Base-by-base conservation (phyloP, 1,140 invertebrate genomes). In the Cyphomyrmex costatus region DNA sequence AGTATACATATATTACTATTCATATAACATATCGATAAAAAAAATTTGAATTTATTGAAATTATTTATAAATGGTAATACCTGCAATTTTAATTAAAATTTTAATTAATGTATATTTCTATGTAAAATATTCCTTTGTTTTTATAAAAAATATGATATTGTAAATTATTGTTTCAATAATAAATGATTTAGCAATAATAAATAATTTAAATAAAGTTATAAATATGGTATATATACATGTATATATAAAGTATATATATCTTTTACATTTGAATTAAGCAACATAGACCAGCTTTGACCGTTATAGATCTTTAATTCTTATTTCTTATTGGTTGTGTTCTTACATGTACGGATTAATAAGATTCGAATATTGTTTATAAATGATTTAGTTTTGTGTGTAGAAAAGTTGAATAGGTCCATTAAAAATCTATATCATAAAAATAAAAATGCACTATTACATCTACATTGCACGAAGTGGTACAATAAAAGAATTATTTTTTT, bases 371-470 rank as follows among this genome's bases (percentile, higher is more conserved):
- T n/a, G n/a, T n/a, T n/a, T 56, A 73, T 24, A 10, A 2, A 53
- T n/a, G 68, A 53, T 71, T 53, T 1, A n/a, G 12, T 21, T 77
- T 77, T 12, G 46, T 10, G 2, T 1, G 3, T 2, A 30, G 19
- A 78, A n/a, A 63, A 27, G n/a, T 63, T 78, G 24, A 63, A 61
- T 63, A 61, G 33, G 49, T 61, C 19, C 12, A 63, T 78, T 51
- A 10, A 33, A n/a, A 33, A n/a, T 63, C 24, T 49, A 49, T 63
- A 49, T 63, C 19, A 6, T 24, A 42, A 61, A 21, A 49, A 56
- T 58, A 19, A 51, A 63, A 14, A 21, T 27, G 42, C 27, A 6
- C 42, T 30, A 33, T 78, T 42, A 42, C n/a, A 65, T 21, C 27
- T 42, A 30, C 24, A 10, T 78, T 51, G 46, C n/a, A 12, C n/a